Percentiles rank a stretch among this genome's conserved stretches.
These are phyloP conservation scores for Pantherophis alleghaniensis DNA, from an alignment of 2,797 vertebrate species.

Conservation along the genomic window DNA sequence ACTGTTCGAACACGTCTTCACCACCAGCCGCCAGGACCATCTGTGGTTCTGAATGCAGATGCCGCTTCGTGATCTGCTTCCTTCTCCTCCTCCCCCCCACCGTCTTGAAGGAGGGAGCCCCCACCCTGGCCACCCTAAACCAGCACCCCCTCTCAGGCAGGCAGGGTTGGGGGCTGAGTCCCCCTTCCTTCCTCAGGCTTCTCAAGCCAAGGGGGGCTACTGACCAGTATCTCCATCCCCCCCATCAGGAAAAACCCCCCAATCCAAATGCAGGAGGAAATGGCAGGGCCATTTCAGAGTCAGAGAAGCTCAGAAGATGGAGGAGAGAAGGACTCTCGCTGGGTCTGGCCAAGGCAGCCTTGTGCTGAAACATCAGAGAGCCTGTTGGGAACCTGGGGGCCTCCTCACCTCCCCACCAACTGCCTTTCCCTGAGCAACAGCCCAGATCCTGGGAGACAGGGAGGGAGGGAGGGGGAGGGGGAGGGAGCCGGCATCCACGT, in stretches of 20 bases:
- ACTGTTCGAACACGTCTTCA: not conserved
- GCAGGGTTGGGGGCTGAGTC: not conserved
- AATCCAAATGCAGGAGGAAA: not conserved
- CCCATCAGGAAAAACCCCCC: not conserved
- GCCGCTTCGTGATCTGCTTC: not conserved
- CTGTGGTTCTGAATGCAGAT: not conserved
- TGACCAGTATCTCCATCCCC: not conserved
- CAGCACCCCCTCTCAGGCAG: not conserved
- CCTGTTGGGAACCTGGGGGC: not conserved
- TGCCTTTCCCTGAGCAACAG: not conserved
- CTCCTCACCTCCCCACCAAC: no score
- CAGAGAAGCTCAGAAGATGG: not conserved
- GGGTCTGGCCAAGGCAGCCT: no score
- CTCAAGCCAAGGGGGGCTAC: not conserved
- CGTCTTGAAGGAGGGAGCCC: not conserved
- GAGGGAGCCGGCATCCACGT: not conserved
- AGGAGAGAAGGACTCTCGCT: not conserved
- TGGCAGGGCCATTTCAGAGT: not conserved
- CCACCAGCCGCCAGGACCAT: no score
- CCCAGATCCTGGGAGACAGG: not conserved
- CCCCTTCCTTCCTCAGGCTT: not conserved
- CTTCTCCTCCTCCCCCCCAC: not conserved
- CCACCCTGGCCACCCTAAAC: no score
- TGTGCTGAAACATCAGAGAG: not conserved
- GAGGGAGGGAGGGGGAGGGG: no score